Evolutionary conservation across 2,797 vertebrate species (phyloP), one percentile per base, ranked within the genome.

Genomic region (Paramormyrops hopkinsi): DNA sequence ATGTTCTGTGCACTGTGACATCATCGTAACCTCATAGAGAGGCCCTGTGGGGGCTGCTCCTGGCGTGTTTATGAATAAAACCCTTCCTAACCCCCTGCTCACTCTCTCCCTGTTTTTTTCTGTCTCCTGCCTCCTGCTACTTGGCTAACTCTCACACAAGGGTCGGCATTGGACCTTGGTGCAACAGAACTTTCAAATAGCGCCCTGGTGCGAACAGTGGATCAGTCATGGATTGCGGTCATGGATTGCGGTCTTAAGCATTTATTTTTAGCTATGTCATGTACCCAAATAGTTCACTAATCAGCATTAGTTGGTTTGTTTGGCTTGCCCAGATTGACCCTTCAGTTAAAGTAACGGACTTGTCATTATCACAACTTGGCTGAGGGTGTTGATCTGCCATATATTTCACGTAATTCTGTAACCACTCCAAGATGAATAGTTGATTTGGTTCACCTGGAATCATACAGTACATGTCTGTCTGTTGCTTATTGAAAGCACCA

Each of bases 141-240:
- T 82, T 82, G 19, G 41, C 41, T 85, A 85, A 85, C 83, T 50
- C 25, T 53, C 50, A 51, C 46, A 51, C 83, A 51, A 48, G 83
- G 44, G 83, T 85, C 83, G 48, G 83, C 83, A 85, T 50, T 50
- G 83, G 83, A 50, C 46, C 82, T 85, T 48, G 46, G 22, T 85
- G 22, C 82, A 2, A 29, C 19, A 50, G 17, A 83, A 84, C n/a
- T 11, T 84, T 48, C 19, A 9, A 51, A 51, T 51, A 50, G 22
- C 9, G 4, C 48, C 17, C 11, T 17, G 82, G 22, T 84, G 46
- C 1, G 3, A 46, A 19, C 79, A 25, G 44, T 14, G 83, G 44
- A 85, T 17, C n/a, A 14, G 83, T 51, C 19, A n/a, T 14, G 62
- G 33, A 41, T 46, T 0, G 73, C 2, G 17, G 76, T 44, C n/a